Conservation (phyloP, 2,888 invertebrate species). For the Andrena praecox region DNA sequence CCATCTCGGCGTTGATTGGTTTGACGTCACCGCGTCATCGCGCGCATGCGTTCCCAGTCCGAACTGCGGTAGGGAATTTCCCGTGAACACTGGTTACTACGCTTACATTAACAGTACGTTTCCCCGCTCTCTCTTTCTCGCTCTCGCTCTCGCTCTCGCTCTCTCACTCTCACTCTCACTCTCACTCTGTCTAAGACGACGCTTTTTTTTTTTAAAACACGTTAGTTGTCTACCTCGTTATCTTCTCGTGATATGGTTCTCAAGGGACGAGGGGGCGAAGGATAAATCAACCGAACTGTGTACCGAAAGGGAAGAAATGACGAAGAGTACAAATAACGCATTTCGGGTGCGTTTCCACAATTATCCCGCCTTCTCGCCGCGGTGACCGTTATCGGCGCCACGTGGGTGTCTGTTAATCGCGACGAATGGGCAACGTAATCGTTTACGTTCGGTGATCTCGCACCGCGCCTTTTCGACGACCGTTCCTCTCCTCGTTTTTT, state of each 20-base stretch:
- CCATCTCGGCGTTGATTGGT: too few relatives aligned
- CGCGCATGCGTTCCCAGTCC: too few relatives aligned
- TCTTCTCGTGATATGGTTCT: slow-evolving; percentile 55
- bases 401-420: not conserved
- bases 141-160: slow-evolving; percentile 18
- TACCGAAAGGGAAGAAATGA: slow-evolving; percentile 13
- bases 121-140: slow-evolving; percentile 26
- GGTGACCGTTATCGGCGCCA: not conserved
- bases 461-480: not conserved
- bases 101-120: slow-evolving; percentile 40
- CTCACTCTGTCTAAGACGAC: slow-evolving; percentile 14
- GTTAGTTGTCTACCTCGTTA: slow-evolving; percentile 31
- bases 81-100: slow-evolving; percentile 23
- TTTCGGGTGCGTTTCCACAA: not conserved
- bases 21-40: too few relatives aligned
- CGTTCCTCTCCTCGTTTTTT: not conserved
- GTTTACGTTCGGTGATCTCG: slow-evolving; percentile 3
- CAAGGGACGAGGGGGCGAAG: slow-evolving; percentile 6
- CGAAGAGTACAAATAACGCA: slow-evolving; percentile 2
- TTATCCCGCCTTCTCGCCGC: not conserved
- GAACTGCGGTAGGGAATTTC: too few relatives aligned
- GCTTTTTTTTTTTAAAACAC: slow-evolving; percentile 27
- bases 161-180: slow-evolving; percentile 1
- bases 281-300: slow-evolving; percentile 16
- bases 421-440: not conserved